Conservation (phyloP, 2,888 invertebrate species). For the Volucella inanis region DNA sequence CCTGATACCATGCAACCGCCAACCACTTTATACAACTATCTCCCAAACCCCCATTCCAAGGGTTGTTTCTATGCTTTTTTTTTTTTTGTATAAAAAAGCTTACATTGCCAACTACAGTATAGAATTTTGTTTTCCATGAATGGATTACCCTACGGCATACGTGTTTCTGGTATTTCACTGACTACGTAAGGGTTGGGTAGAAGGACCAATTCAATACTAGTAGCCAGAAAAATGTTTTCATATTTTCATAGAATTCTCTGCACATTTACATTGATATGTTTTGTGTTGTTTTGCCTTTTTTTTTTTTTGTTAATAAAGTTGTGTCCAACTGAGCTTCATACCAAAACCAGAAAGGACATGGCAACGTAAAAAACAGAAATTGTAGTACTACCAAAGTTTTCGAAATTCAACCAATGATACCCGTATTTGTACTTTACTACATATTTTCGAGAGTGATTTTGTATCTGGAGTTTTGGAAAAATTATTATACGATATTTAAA, state of each 20-base stretch:
- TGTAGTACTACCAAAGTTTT: conserved; percentile 59
- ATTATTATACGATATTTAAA: conserved; percentile 39
- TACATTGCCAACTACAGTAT: conserved; percentile 51
- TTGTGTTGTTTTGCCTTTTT: conserved; percentile 18
- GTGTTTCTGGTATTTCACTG: background rate
- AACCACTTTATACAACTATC: conserved; percentile 47
- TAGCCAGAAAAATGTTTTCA: conserved; percentile 62
- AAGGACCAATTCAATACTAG: conserved; percentile 61
- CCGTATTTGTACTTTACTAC: conserved; percentile 66
- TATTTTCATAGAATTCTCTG: conserved; percentile 54
- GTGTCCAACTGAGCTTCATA: conserved; percentile 56
- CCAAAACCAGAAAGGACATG: conserved; percentile 37
- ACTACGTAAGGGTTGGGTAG: background rate
- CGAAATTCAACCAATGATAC: conserved; percentile 44
- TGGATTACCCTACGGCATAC: conserved; percentile 41
- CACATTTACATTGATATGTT: conserved; percentile 61
- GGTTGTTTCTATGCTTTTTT: conserved; percentile 65
- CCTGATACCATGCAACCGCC: conserved; percentile 23
- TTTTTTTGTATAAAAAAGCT: conserved; percentile 34
- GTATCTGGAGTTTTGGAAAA: conserved; percentile 23
- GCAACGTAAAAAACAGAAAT: conserved; percentile 14
- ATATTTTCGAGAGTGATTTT: conserved; percentile 59
- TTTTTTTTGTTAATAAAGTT: conserved; percentile 51
- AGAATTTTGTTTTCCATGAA: conserved; percentile 71
- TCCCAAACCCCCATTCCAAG: conserved; percentile 27